Base-by-base conservation (phyloP, 2,113 vertebrate species). In the Rhinichthys klamathensis region DNA sequence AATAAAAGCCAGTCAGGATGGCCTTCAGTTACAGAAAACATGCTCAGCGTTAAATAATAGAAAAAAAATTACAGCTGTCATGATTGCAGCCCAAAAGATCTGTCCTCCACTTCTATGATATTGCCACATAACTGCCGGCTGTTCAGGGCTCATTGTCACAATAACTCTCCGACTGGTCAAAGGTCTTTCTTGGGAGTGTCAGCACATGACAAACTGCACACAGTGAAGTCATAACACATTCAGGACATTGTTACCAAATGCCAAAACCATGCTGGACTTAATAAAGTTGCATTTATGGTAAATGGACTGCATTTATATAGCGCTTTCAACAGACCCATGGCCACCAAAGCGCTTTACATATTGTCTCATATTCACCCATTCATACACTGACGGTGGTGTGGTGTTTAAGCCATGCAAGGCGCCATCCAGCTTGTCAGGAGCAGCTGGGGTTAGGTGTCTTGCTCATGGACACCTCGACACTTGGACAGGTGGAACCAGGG, bases 1-100 rank as follows among this genome's bases (percentile, higher is more conserved):
- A 84, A 84, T 84, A 65, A 84, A 74, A 61, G 56, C 82, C 58
- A 13, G 32, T 80, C 32, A 84, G 38, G 69, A 87, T 80, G 76
- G 82, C 69, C 76, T 87, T 80, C 69, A 56, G 83, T 61, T 58
- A 74, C 27, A n/a, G 38, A 80, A 27, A 73, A 81, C 56, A 65
- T 81, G 65, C 78, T 86, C 18, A 81, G 58, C 0, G 2, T 65
- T 70, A 46, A 69, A 80, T 5, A 79, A 61, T 83, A 44, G 3
- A 18, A 30, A 80, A 69, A 51, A 44, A 67, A 65, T 25, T 16
- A 56, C 25, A 25, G 27, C 65, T 83, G 81, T 73, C 65, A 70
- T 69, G 80, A 56, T 70, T 65, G 70, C 46, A 35, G 30, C 18
- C 9, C 46, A 25, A 70, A 12, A 58, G 67, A 38, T 72, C 63